These are phyloP conservation scores for Chymomyza fuscimana DNA, from an alignment of 2,888 invertebrate species.

Conservation along the genomic window DNA sequence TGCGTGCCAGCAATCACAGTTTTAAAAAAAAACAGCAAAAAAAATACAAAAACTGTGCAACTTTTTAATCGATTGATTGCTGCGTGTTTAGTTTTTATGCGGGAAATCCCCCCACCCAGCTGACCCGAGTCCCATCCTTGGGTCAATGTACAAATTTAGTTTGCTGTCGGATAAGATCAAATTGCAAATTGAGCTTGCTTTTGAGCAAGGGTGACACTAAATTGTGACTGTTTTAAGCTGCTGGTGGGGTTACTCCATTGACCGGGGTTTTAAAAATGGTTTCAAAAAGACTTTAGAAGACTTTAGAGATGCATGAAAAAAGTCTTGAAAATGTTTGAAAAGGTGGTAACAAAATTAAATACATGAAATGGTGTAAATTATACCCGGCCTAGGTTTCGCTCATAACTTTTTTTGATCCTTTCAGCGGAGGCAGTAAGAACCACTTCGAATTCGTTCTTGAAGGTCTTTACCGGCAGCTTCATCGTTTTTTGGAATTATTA, in stretches of 20 bases:
- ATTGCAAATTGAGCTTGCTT: constrained; percentile 53
- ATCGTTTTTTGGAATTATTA: no score
- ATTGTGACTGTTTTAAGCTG: not conserved
- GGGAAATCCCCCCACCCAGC: not conserved
- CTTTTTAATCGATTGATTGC: constrained; percentile 71
- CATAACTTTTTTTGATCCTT: no score
- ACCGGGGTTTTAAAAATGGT: not conserved
- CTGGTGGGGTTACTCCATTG: not conserved
- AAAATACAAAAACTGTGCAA: constrained; percentile 39
- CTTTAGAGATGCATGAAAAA: no score
- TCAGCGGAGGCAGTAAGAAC: no score
- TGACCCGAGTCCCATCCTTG: not conserved
- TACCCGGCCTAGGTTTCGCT: no score
- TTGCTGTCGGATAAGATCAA: constrained; percentile 57
- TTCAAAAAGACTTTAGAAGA: not conserved
- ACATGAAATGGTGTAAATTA: no score
- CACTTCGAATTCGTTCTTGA: no score
- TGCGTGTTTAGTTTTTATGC: constrained; percentile 42
- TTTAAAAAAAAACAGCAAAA: constrained; percentile 15
- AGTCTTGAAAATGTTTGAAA: no score
- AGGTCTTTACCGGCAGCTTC: no score
- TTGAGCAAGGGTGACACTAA: not conserved
- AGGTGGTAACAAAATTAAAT: no score
- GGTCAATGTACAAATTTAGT: constrained; percentile 4
- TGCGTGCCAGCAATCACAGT: constrained; percentile 37